A percentile compares a stretch with the other conserved stretches of the same genome.
These are phyloP conservation scores for Venturia canescens DNA, from an alignment of 1,140 invertebrate species.

Conservation along the genomic window DNA sequence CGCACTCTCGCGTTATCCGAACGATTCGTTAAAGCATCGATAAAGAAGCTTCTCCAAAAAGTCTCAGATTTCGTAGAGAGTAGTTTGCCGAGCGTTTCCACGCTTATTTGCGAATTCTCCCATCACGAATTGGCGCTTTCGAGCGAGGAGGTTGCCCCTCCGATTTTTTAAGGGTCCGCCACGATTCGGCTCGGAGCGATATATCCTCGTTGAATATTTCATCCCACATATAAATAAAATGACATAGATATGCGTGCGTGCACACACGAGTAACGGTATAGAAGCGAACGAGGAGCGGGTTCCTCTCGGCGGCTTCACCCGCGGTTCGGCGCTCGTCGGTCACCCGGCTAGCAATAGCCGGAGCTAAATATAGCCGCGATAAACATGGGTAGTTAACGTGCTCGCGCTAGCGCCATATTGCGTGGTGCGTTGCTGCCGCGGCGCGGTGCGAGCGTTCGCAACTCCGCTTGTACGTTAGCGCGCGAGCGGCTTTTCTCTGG, in stretches of 20 bases:
- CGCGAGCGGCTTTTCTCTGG: no score
- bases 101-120: no score
- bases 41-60: no score
- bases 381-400: constrained; percentile 70
- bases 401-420: constrained; percentile 61
- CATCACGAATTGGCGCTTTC: no score
- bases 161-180: no score
- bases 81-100: no score
- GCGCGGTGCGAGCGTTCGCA: neutral
- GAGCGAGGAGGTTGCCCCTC: no score
- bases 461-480: no score
- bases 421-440: constrained; percentile 37
- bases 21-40: no score
- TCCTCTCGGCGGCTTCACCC: constrained; percentile 38
- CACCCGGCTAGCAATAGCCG: constrained; percentile 67
- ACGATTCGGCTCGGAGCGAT: no score
- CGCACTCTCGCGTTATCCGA: no score
- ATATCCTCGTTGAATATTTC: neutral
- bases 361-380: constrained; percentile 70
- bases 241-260: neutral
- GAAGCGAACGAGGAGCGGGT: constrained; percentile 28
- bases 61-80: no score
- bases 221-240: constrained; percentile 2
- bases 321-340: constrained; percentile 49
- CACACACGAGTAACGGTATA: neutral